Percentiles rank a stretch among this genome's conserved stretches.
Conservation (phyloP, 2,113 vertebrate species). For the Paramisgurnus dabryanus region DNA sequence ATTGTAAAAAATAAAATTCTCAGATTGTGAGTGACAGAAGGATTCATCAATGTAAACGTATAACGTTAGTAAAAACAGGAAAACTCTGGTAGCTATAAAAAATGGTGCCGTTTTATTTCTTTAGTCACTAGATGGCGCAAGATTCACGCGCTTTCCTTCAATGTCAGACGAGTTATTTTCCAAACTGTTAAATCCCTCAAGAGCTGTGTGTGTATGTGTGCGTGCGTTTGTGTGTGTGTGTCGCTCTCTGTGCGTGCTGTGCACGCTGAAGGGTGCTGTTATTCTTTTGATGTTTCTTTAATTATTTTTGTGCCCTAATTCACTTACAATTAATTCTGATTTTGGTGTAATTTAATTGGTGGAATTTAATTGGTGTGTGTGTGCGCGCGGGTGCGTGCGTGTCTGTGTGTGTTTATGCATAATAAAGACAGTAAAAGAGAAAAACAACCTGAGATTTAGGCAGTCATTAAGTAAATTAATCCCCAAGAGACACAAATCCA, state of each 20-base stretch:
- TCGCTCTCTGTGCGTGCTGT: too few relatives aligned
- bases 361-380: slow-evolving; percentile 1
- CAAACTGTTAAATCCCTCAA: slow-evolving; percentile 2
- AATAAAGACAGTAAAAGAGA: neutral
- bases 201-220: neutral
- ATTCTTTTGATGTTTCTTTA: slow-evolving; percentile 5
- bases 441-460: slow-evolving; percentile 19
- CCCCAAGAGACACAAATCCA: slow-evolving; percentile 13
- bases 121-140: slow-evolving; percentile 17
- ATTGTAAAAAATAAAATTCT: too few relatives aligned
- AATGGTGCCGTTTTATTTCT: neutral
- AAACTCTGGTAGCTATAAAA: too few relatives aligned
- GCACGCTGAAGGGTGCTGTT: too few relatives aligned
- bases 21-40: too few relatives aligned
- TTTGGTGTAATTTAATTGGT: slow-evolving; percentile 6
- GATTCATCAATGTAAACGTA: too few relatives aligned
- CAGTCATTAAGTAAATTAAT: slow-evolving; percentile 18
- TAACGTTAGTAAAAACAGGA: too few relatives aligned
- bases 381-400: neutral
- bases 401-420: slow-evolving; percentile 9
- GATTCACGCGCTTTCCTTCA: neutral
- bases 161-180: slow-evolving; percentile 11
- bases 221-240: neutral
- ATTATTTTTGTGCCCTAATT: slow-evolving; percentile 21
- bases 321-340: neutral